Conservation (phyloP, 2,888 invertebrate genomes). For the Papilio elwesi region DNA sequence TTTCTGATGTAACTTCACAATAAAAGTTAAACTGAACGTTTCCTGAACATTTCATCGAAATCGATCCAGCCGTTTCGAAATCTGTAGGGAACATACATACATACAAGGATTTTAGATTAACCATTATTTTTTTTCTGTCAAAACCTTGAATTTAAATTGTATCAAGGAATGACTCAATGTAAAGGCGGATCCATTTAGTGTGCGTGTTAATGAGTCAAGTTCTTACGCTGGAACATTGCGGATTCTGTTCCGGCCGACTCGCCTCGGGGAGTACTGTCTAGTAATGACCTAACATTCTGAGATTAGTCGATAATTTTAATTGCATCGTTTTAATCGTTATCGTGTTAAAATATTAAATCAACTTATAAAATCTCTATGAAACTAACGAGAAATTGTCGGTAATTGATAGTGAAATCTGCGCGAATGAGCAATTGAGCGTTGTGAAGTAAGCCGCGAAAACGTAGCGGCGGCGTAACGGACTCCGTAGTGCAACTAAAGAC, state of each 20-base stretch:
- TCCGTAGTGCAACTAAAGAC: slow-evolving; percentile 21
- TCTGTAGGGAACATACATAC: no score
- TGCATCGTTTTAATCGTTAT: slow-evolving; percentile 10
- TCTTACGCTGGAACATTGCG: slow-evolving; percentile 24
- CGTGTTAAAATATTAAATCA: slow-evolving; percentile 10
- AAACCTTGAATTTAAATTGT: slow-evolving; percentile 26
- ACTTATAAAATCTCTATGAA: slow-evolving; percentile 16
- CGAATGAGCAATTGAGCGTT: slow-evolving; percentile 19
- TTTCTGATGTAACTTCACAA: no score
- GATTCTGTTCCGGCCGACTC: slow-evolving; percentile 35
- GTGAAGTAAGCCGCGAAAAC: slow-evolving; percentile 30
- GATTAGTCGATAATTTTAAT: slow-evolving; percentile 11
- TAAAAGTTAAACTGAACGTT: no score
- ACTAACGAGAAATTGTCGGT: slow-evolving; percentile 31
- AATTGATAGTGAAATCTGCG: slow-evolving; percentile 34
- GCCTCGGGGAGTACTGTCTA: slow-evolving; percentile 1
- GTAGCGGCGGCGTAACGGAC: slow-evolving; percentile 8
- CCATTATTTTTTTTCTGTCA: not conserved
- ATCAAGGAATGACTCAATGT: not conserved
- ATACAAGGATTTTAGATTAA: not conserved
- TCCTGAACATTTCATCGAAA: no score
- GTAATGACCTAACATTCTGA: slow-evolving; percentile 1
- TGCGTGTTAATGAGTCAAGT: slow-evolving; percentile 36
- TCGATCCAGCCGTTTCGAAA: no score
- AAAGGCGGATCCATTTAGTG: slow-evolving; percentile 34